Conservation (phyloP, 2,797 vertebrate species). For the Schizopygopsis pylzovi region DNA sequence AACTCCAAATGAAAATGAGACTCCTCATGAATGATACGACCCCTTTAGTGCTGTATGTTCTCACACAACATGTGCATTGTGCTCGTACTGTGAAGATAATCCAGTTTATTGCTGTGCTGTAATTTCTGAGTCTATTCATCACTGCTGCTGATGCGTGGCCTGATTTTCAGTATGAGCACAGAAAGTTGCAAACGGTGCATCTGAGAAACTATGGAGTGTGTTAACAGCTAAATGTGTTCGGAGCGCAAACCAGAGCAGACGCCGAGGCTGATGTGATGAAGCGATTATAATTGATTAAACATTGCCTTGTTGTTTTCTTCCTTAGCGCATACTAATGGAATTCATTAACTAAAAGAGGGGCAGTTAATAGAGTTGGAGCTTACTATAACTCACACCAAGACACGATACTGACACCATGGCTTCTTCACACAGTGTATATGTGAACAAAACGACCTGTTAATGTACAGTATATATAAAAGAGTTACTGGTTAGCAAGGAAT, state of each 20-base stretch:
- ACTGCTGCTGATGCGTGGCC: conserved; percentile 69
- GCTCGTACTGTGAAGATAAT: conserved; percentile 65
- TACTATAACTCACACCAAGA: conserved; percentile 50
- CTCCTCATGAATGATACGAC: neutral
- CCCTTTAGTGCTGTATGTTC: neutral
- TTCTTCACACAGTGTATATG: neutral
- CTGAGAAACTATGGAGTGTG: conserved; percentile 67
- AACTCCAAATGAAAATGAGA: neutral
- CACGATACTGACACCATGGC: conserved; percentile 43
- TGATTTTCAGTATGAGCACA: conserved; percentile 73
- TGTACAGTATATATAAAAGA: neutral
- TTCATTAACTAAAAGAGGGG: conserved; percentile 65
- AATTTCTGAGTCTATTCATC: conserved; percentile 74
- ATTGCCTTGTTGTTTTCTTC: conserved; percentile 61
- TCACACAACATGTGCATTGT: neutral
- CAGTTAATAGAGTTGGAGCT: conserved; percentile 54
- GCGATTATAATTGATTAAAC: conserved; percentile 69
- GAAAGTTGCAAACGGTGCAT: conserved; percentile 67
- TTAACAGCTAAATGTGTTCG: conserved; percentile 46
- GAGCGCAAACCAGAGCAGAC: conserved; percentile 47
- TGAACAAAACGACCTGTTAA: no score
- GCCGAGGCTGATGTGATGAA: conserved; percentile 62
- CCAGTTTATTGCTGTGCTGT: conserved; percentile 66
- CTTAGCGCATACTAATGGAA: conserved; percentile 63
- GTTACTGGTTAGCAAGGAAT: neutral